A percentile compares a stretch with the other conserved stretches of the same genome.
These are phyloP conservation scores for Lordiphosa collinella DNA, from an alignment of 1,140 invertebrate genomes.

Conservation along the genomic window DNA sequence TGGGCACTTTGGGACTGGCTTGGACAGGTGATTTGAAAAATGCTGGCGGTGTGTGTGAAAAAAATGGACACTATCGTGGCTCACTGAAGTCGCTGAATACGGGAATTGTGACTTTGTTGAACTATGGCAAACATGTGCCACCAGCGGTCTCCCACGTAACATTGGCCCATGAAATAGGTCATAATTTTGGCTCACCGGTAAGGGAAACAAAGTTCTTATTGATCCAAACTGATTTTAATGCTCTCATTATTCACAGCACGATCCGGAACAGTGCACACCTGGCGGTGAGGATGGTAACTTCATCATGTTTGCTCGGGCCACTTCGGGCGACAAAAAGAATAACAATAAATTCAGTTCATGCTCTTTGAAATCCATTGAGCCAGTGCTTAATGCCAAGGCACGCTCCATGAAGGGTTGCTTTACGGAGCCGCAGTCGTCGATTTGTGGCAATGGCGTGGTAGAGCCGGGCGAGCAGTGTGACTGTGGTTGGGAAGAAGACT, in stretches of 20 bases:
- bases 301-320: conserved; percentile 98
- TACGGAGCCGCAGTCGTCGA: conserved; percentile 92
- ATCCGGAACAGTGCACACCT: conserved; percentile 94
- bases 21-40: conserved; percentile 98
- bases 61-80: conserved; percentile 96
- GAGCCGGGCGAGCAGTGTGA: conserved; percentile 98
- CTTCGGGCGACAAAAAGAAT: conserved; percentile 96
- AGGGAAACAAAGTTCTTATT: conserved; percentile 36
- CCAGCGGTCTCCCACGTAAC: conserved; percentile 99
- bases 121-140: conserved; percentile 99
- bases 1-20: conserved; percentile 97
- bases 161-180: conserved; percentile 99
- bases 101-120: conserved; percentile 97
- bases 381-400: conserved; percentile 95
- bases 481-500: conserved; percentile 98
- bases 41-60: conserved; percentile 95
- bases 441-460: conserved; percentile 98
- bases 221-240: neutral
- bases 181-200: conserved; percentile 99
- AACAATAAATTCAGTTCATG: conserved; percentile 97
- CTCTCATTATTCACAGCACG: conserved; percentile 86
- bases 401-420: conserved; percentile 94
- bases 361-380: conserved; percentile 96
- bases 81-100: conserved; percentile 98
- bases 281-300: conserved; percentile 97